phyloP scores from a whole-genome alignment of 2,797 vertebrate genomes.

The Darevskia nairensis region DNA sequence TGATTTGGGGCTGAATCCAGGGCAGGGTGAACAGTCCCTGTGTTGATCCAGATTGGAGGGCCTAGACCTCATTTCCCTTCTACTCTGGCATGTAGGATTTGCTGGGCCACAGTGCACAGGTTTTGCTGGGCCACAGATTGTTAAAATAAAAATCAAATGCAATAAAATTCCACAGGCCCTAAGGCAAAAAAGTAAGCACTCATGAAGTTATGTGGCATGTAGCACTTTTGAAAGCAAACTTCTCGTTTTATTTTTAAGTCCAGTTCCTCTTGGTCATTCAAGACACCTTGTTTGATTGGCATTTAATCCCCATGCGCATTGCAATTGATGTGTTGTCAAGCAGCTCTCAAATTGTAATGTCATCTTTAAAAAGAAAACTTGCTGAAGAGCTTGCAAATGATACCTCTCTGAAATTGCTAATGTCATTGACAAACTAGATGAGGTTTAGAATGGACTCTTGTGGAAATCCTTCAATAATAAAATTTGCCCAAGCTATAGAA shows the following conservation, averaged over 20 bases:
- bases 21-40: too few species aligned
- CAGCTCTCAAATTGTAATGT: background rate
- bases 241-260: background rate
- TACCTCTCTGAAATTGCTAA: background rate
- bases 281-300: background rate
- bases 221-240: background rate
- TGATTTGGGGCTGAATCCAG: too few species aligned
- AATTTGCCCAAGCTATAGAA: constrained; percentile 29
- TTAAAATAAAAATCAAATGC: too few species aligned
- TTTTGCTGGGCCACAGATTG: background rate
- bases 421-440: background rate
- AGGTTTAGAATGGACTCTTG: constrained; percentile 9
- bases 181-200: background rate
- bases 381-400: background rate
- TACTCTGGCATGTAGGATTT: too few species aligned
- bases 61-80: too few species aligned
- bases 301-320: background rate
- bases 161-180: background rate
- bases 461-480: constrained; percentile 29
- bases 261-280: constrained; percentile 6
- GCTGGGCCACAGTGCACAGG: background rate
- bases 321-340: background rate
- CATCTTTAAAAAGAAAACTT: background rate
- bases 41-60: too few species aligned
- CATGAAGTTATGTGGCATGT: background rate